phyloP scores from a whole-genome alignment of 1,140 invertebrate genomes.

The Brachionus sp. region DNA sequence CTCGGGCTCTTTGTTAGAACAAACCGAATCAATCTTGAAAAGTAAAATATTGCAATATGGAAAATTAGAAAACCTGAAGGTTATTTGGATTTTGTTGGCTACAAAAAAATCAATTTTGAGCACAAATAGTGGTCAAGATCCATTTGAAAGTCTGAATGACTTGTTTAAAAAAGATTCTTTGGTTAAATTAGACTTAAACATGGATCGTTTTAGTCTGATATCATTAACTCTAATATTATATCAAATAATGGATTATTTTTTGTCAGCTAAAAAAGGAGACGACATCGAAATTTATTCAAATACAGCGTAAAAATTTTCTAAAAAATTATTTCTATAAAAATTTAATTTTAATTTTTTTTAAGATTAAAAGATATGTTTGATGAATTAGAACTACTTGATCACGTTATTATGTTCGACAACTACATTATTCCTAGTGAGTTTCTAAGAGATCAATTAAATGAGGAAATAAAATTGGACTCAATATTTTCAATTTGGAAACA shows the following conservation, averaged over 20 bases:
- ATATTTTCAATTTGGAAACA: neutral
- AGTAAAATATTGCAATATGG: conserved; percentile 9
- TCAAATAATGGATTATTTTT: neutral
- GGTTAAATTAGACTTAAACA: neutral
- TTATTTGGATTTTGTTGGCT: conserved; percentile 16
- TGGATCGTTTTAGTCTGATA: neutral
- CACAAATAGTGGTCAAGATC: neutral
- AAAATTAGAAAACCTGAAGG: neutral
- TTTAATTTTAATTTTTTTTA: neutral
- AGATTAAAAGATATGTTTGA: conserved; percentile 13
- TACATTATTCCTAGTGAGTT: neutral
- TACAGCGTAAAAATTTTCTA: neutral
- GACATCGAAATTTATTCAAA: neutral
- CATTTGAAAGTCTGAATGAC: neutral
- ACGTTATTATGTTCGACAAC: neutral
- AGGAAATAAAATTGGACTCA: neutral
- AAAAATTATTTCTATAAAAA: neutral
- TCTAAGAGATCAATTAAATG: neutral
- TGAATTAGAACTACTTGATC: neutral
- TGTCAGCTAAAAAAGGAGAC: neutral
- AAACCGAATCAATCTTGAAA: neutral
- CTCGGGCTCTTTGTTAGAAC: neutral
- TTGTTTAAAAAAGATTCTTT: neutral
- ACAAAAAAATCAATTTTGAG: conserved; percentile 21
- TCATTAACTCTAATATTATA: neutral